Conservation (phyloP, 2,888 invertebrate species). For the Scaeva pyrastri region DNA sequence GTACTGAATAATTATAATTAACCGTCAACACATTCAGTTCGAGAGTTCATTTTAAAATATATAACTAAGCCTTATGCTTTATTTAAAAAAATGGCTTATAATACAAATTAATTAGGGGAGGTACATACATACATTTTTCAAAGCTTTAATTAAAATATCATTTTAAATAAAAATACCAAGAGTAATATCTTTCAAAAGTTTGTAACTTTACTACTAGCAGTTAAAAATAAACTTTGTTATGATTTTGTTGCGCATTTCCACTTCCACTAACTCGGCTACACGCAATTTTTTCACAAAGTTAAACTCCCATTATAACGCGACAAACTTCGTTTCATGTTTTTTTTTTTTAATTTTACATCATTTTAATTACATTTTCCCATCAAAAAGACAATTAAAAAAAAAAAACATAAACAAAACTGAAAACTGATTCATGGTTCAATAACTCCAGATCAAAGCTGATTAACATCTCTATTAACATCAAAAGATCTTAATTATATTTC, state of each 20-base stretch:
- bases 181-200: too few species aligned
- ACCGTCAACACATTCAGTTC: too few species aligned
- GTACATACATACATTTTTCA: too few species aligned
- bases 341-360: background rate
- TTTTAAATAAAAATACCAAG: too few species aligned
- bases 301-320: background rate
- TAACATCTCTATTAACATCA: constrained; percentile 8
- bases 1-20: too few species aligned
- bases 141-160: too few species aligned
- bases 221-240: background rate
- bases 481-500: background rate
- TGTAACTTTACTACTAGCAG: too few species aligned
- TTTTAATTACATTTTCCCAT: constrained; percentile 19
- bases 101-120: too few species aligned
- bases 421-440: constrained; percentile 35
- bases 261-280: background rate
- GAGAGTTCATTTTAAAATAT: too few species aligned
- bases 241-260: background rate
- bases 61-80: too few species aligned
- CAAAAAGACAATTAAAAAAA: background rate
- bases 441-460: constrained; percentile 11
- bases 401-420: background rate
- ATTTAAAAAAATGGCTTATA: too few species aligned
- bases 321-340: background rate
- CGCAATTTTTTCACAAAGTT: background rate